Base-by-base conservation (phyloP, 2,113 vertebrate species). In the Phaethon lepturus region DNA sequence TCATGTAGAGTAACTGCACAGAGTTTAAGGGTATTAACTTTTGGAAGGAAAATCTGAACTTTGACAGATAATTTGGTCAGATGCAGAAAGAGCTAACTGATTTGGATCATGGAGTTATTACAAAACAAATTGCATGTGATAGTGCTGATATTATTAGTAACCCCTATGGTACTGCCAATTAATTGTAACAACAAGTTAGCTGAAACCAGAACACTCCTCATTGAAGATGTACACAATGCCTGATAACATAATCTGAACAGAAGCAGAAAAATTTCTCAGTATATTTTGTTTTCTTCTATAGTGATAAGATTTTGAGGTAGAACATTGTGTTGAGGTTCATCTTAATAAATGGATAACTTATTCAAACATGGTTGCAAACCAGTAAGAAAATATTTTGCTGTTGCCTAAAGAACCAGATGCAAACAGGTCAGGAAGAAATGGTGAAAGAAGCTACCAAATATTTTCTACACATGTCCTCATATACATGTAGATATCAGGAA, bases 41-140 rank as follows among this genome's bases (percentile, higher is more conserved):
- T 50, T 94, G 44, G 93, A 96, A 95, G 52, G 28, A 96, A 90
- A 96, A 79, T 40, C 69, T 82, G 77, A 96, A 91, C 59, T 71
- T 60, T 69, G 64, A 58, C 71, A 87, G 68, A 52, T 92, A 94
- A 94, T 95, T 90, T 91, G 58, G 55, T 93, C 75, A 96, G 53
- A 44, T 84, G 29, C 77, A 72, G 44, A 95, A 96, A 95, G 40
- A 96, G 78, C 67, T 85, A 91, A 90, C 86, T 90, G 33, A 93
- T 94, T 93, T 44, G 55, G 33, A 94, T 93, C 66, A 93, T 44
- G 50, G 31, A 91, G 47, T 68, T 96, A 87, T 93, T 94, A 82
- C 80, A 81, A 95, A 97, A 85, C 47, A 93, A 96, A 96, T 84
- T 95, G 42, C 52, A 90, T 76, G 33, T 66, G n/a, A 86, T 89